phyloP scores from a whole-genome alignment of 2,797 vertebrate genomes.

The Gymnoscopelus microlampas region DNA sequence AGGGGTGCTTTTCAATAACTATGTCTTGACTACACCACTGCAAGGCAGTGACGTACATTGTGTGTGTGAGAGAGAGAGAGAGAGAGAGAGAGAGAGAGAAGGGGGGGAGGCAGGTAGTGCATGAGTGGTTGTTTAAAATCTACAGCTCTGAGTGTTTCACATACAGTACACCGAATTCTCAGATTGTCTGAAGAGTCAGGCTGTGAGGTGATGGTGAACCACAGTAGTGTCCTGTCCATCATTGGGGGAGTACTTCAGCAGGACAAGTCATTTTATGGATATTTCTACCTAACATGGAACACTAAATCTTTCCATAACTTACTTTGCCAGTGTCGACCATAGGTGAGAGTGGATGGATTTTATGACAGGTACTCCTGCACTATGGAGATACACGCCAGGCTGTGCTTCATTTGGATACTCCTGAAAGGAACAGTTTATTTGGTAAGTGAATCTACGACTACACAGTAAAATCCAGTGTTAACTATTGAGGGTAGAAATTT shows the following conservation, averaged over 20 bases:
- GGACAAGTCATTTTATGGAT: not conserved
- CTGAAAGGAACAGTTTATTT: constrained; percentile 59
- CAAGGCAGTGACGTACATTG: not conserved
- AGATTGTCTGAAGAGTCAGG: not conserved
- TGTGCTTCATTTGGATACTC: constrained; percentile 58
- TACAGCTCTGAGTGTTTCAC: constrained; percentile 29
- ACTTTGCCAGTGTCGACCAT: constrained; percentile 18
- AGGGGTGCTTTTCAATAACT: too few relatives aligned
- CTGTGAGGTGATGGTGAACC: constrained; percentile 30
- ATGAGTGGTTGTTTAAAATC: constrained; percentile 41
- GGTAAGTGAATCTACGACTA: constrained; percentile 54
- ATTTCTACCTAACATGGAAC: not conserved
- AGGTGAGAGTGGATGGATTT: constrained; percentile 30
- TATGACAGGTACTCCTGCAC: constrained; percentile 6
- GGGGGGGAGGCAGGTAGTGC: constrained; percentile 10
- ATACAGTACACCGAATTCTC: too few relatives aligned
- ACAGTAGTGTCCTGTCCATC: not conserved
- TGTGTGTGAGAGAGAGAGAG: not conserved
- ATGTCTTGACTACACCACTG: too few relatives aligned
- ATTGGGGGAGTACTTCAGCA: too few relatives aligned
- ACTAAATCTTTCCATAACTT: constrained; percentile 12
- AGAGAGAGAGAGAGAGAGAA: constrained; percentile 15
- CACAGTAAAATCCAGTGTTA: not conserved
- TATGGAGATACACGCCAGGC: constrained; percentile 47
- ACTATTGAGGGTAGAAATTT: too few relatives aligned